phyloP scores from a whole-genome alignment of 2,797 vertebrate species.

The Pipistrellus pygmaeus region DNA sequence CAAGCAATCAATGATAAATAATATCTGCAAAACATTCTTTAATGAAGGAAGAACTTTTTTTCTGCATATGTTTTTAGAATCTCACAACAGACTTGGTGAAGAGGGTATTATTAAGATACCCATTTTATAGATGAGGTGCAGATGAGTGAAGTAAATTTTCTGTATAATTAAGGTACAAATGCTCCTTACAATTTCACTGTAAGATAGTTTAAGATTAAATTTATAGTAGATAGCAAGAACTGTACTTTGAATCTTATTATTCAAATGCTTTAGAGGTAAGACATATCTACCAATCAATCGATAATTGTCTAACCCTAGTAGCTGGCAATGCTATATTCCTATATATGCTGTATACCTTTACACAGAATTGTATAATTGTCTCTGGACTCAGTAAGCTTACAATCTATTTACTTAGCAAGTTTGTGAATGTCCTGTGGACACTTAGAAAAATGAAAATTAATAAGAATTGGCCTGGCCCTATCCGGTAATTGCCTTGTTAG shows the following conservation, averaged over 20 bases:
- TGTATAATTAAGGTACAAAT: not conserved
- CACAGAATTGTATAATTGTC: not conserved
- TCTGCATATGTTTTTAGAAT: not conserved
- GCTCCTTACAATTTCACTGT: not conserved
- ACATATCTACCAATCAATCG: not conserved
- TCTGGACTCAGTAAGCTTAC: not conserved
- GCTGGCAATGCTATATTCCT: not conserved
- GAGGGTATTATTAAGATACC: not conserved
- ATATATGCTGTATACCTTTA: not conserved
- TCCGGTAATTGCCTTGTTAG: too few relatives aligned
- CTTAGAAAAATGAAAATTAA: not conserved
- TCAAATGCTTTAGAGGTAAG: constrained; percentile 7
- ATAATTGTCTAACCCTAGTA: not conserved
- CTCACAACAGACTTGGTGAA: not conserved
- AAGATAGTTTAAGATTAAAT: not conserved
- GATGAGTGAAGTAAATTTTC: not conserved
- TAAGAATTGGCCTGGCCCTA: not conserved
- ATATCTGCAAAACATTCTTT: not conserved
- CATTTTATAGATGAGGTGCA: not conserved
- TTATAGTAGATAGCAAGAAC: not conserved
- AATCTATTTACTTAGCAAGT: not conserved
- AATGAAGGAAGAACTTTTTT: constrained; percentile 7
- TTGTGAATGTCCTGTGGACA: not conserved
- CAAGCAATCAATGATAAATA: constrained; percentile 19
- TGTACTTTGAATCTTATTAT: constrained; percentile 16